These are phyloP conservation scores for Andrena marginata DNA, from an alignment of 2,888 invertebrate genomes.

Conservation along the genomic window DNA sequence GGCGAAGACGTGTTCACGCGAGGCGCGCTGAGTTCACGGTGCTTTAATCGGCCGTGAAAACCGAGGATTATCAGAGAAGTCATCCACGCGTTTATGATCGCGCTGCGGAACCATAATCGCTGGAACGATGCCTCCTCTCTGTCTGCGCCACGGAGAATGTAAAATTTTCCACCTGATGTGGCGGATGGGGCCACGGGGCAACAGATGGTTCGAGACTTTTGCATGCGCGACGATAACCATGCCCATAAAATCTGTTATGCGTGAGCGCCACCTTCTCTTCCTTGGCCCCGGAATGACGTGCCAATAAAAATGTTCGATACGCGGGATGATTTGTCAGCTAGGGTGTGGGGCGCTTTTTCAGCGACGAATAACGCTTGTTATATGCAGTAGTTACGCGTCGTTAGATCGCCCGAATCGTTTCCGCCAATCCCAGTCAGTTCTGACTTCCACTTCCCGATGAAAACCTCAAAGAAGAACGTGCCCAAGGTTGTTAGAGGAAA, in stretches of 20 bases:
- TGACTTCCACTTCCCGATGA: neutral
- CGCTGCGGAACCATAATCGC: constrained; percentile 44
- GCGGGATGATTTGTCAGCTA: constrained; percentile 21
- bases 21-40: neutral
- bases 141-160: constrained; percentile 65
- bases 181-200: constrained; percentile 54
- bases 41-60: constrained; percentile 34
- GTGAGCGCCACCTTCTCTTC: constrained; percentile 42
- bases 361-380: constrained; percentile 28
- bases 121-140: constrained; percentile 17
- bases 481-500: neutral
- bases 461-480: neutral
- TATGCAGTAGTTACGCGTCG: constrained; percentile 20
- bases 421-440: neutral
- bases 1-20: constrained; percentile 1
- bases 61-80: constrained; percentile 26
- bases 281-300: constrained; percentile 24
- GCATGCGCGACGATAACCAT: constrained; percentile 66
- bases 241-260: constrained; percentile 71
- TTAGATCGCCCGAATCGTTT: constrained; percentile 19
- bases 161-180: constrained; percentile 79
- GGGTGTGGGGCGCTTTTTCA: constrained; percentile 28
- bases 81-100: constrained; percentile 42
- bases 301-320: constrained; percentile 45
- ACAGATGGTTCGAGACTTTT: constrained; percentile 77